A percentile compares a stretch with the other conserved stretches of the same genome.
phyloP scores from a whole-genome alignment of 1,140 invertebrate genomes.

The Elysia chlorotica region DNA sequence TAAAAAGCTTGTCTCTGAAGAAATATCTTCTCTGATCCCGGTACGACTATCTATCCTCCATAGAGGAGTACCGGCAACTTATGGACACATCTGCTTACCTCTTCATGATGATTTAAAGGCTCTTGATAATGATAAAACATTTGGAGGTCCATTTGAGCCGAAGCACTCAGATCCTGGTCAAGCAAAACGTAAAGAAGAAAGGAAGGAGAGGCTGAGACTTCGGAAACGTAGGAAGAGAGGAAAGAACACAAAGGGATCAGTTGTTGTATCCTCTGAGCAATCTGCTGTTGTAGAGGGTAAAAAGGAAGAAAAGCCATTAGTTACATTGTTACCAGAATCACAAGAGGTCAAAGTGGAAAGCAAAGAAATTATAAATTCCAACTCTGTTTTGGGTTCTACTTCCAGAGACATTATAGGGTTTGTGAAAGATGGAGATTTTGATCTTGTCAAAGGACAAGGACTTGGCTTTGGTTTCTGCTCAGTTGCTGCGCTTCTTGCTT shows the following conservation, averaged over 20 bases:
- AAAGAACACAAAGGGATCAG: slow-evolving; percentile 25
- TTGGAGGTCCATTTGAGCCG: slow-evolving; percentile 66
- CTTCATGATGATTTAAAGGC: slow-evolving; percentile 65
- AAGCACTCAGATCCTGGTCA: slow-evolving; percentile 66
- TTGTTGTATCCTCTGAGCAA: no score
- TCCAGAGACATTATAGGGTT: slow-evolving; percentile 71
- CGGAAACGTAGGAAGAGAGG: slow-evolving; percentile 23
- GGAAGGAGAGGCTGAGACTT: slow-evolving; percentile 63
- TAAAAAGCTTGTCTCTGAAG: not conserved
- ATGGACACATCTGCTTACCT: slow-evolving; percentile 63
- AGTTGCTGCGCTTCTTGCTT: slow-evolving; percentile 29
- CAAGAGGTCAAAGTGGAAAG: not conserved
- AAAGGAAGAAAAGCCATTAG: not conserved
- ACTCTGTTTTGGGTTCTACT: not conserved
- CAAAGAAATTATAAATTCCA: not conserved
- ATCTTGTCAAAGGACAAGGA: slow-evolving; percentile 63
- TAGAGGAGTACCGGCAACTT: slow-evolving; percentile 42
- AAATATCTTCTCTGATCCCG: no score
- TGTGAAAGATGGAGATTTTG: slow-evolving; percentile 73
- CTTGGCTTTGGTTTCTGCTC: slow-evolving; percentile 48
- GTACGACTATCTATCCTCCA: slow-evolving; percentile 34
- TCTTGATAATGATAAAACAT: slow-evolving; percentile 55
- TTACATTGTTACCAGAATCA: not conserved
- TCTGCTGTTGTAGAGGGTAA: no score
- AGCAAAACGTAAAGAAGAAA: slow-evolving; percentile 14